phyloP scores from a whole-genome alignment of 2,797 vertebrate genomes.

The Forpus xanthops region DNA sequence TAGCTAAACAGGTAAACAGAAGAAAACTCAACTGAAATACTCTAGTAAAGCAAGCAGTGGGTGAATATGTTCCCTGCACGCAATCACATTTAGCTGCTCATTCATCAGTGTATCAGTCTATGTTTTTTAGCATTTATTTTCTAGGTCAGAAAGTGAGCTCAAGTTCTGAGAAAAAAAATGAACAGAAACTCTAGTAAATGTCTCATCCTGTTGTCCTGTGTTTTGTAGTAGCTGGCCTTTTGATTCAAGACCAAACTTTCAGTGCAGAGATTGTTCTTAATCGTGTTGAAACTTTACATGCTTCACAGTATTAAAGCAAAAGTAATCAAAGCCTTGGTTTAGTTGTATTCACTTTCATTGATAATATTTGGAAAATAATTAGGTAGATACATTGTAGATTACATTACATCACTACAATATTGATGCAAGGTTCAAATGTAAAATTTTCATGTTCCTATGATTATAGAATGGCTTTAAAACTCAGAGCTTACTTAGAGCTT shows the following conservation, averaged over 20 bases:
- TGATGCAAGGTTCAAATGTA: background rate
- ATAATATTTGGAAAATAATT: conserved; percentile 12
- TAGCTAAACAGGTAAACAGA: background rate
- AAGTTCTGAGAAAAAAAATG: background rate
- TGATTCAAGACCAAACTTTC: background rate
- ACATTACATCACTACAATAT: background rate
- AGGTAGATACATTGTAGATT: background rate
- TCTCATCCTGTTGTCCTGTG: background rate
- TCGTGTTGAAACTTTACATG: background rate
- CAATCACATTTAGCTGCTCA: background rate
- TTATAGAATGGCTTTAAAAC: conserved; percentile 21
- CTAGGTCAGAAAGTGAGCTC: background rate
- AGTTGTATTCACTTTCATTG: background rate
- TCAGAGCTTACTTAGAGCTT: background rate
- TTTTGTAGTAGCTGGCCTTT: background rate
- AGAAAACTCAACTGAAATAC: background rate
- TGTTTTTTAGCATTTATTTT: background rate
- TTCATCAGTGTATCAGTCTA: conserved; percentile 20
- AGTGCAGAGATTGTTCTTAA: background rate
- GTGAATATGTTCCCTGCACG: background rate
- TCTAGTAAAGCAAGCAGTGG: background rate
- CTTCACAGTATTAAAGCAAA: background rate
- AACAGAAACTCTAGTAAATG: background rate
- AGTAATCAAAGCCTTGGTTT: background rate
- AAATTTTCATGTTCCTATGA: background rate